Evolutionary conservation across 2,888 invertebrate species (phyloP), one percentile per base, ranked within the genome.

Genomic region (Cynaeus angustus): DNA sequence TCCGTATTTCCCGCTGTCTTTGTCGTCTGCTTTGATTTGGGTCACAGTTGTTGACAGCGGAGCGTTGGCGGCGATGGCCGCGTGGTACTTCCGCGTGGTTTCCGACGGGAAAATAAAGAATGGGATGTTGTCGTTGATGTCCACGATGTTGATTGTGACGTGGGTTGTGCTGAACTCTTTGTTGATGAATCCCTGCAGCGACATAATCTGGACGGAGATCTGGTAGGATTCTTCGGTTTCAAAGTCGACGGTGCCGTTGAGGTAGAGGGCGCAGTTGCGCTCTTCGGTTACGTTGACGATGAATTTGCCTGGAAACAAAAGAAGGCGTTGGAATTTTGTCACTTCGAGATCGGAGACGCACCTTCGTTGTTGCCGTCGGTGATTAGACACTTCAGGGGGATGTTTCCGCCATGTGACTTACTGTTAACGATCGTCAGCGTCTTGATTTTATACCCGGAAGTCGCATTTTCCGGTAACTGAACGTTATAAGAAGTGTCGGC

Each of bases 81-180:
- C 93, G 79, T 93, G 95, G 83, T 94, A 96, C 56, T 93, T 92
- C 62, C 89, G 90, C 58, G 88, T 89, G 8, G 89, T 80, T 0
- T 87, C 88, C 1, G 86, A 85, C 0, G 92, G 91, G 78, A 92
- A 94, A 0, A 92, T 84, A 82, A 97, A 98, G 76, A 90, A 88
- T 0, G 98, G 97, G 0, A 89, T 88, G 83, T 97, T 97, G 82
- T 98, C 97, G 82, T 98, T 98, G 0, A 94, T 91, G 83, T 98
- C 97, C 0, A 90, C 87, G 0, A 98, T 92, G 73, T 94, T 92
- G 0, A 98, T 90, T 72, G 92, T 92, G 0, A 97, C 90, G 77
- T 89, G 89, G 0, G 94, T 91, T 14, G 89, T 88, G 77, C 92
- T 92, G 72, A 90, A 90, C 41, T 92, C 91, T 0, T 92, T 92